phyloP scores from a whole-genome alignment of 2,113 vertebrate species.

The Platycercus adscitus region DNA sequence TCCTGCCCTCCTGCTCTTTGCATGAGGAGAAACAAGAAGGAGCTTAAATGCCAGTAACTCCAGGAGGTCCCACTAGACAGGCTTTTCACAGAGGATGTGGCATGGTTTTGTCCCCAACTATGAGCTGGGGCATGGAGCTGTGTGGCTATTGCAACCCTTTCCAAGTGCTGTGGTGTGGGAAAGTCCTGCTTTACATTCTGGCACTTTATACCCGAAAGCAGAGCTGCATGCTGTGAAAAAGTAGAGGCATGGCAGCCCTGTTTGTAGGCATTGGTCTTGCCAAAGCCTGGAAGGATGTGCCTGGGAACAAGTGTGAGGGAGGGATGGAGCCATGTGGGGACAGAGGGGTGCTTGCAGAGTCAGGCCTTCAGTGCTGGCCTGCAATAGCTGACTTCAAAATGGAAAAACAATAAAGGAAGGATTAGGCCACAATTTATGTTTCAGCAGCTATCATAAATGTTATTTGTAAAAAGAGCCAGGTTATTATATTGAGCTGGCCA shows the following conservation, averaged over 20 bases:
- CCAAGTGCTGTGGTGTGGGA: not conserved
- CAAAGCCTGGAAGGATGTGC: not conserved
- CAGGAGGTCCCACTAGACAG: not conserved
- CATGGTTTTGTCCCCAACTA: not conserved
- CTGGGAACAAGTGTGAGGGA: not conserved
- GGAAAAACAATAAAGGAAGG: not conserved
- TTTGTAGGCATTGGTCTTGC: not conserved
- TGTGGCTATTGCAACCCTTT: accelerated
- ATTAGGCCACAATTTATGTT: not conserved
- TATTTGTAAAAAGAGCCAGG: not conserved
- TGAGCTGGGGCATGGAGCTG: not conserved
- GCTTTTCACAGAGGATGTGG: not conserved
- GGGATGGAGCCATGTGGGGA: not conserved
- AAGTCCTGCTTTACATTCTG: not conserved
- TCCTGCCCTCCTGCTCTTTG: not conserved
- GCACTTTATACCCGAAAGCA: not conserved
- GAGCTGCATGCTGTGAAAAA: not conserved
- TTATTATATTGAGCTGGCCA: not conserved
- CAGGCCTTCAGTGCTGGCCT: not conserved
- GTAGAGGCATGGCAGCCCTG: not conserved
- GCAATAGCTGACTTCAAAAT: not conserved
- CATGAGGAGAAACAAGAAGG: not conserved
- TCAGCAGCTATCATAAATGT: not conserved
- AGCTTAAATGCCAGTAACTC: not conserved
- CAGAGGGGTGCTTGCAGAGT: not conserved